Conservation (phyloP, 2,113 vertebrate species). For the Brachionichthys hirsutus region DNA sequence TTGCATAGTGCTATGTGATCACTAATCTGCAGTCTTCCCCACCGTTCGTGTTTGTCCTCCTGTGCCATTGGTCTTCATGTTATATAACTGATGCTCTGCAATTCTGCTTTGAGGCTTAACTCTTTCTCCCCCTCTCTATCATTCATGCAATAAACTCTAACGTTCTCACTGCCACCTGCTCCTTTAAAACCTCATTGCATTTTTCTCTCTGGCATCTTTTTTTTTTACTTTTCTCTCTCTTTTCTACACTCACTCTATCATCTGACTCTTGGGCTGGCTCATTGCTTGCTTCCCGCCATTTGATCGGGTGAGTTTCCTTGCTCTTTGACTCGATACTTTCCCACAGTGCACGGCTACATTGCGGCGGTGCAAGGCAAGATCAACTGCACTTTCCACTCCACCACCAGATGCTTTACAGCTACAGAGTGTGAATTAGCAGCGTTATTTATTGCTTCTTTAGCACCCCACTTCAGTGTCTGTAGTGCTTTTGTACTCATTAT, state of each 20-base stretch:
- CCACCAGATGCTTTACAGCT: constrained; percentile 37
- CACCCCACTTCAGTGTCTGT: neutral
- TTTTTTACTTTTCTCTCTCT: constrained; percentile 13
- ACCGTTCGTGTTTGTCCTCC: constrained; percentile 17
- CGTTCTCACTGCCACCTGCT: constrained; percentile 30
- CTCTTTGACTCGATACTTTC: constrained; percentile 65
- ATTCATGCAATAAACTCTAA: constrained; percentile 40
- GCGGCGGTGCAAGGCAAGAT: constrained; percentile 56
- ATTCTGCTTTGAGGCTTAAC: constrained; percentile 54
- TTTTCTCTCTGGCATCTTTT: constrained; percentile 41
- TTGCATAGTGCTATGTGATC: neutral
- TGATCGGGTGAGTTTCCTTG: constrained; percentile 75
- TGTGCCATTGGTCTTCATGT: constrained; percentile 28
- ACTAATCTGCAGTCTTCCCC: neutral
- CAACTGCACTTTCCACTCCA: constrained; percentile 45
- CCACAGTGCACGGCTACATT: constrained; percentile 74
- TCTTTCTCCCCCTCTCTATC: constrained; percentile 44
- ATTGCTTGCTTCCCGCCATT: constrained; percentile 76
- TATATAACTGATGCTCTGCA: constrained; percentile 47
- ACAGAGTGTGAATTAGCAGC: constrained; percentile 26
- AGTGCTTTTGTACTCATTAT: constrained; percentile 16
- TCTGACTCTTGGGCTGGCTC: constrained; percentile 73
- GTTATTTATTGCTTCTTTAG: constrained; percentile 9
- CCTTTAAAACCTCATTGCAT: constrained; percentile 50
- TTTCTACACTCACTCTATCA: constrained; percentile 43